phyloP scores from a whole-genome alignment of 2,888 invertebrate species.

The Tortricodes alternella region DNA sequence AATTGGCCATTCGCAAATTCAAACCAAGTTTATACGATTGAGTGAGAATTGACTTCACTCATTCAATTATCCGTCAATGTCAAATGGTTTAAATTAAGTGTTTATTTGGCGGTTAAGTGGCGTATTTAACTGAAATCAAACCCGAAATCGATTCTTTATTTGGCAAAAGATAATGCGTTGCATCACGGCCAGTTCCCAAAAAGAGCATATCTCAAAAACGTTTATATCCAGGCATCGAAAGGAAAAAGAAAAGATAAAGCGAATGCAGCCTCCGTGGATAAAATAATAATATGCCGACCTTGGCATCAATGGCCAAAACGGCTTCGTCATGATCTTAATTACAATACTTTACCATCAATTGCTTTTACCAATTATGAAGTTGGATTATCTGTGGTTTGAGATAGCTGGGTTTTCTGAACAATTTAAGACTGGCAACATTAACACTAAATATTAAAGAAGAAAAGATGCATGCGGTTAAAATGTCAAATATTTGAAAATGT shows the following conservation, averaged over 20 bases:
- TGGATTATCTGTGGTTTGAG: slow-evolving; percentile 15
- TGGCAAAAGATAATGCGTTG: slow-evolving; percentile 17
- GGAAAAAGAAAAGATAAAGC: slow-evolving; percentile 1
- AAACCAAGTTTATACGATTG: neutral
- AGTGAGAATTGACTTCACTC: neutral
- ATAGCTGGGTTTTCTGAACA: neutral
- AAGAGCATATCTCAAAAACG: neutral
- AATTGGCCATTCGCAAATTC: slow-evolving; percentile 2
- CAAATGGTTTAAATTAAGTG: neutral
- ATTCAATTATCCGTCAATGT: slow-evolving; percentile 10
- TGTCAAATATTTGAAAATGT: neutral
- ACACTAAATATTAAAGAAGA: neutral
- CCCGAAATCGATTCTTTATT: slow-evolving; percentile 7
- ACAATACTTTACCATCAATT: slow-evolving; percentile 11
- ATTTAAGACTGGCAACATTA: neutral
- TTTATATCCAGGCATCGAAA: neutral
- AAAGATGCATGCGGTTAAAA: neutral
- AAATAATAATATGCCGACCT: slow-evolving; percentile 25
- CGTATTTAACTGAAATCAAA: slow-evolving; percentile 14
- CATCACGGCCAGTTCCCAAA: slow-evolving; percentile 19
- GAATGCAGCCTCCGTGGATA: slow-evolving; percentile 1
- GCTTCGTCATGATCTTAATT: slow-evolving; percentile 27
- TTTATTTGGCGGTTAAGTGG: slow-evolving; percentile 9
- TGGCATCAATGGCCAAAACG: slow-evolving; percentile 29
- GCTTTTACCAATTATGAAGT: slow-evolving; percentile 13